Evolutionary conservation across 64 coral and sea anemone species (phyloP), one percentile per base, ranked within the genome.

Genomic region (Catalaphyllia jardinei): DNA sequence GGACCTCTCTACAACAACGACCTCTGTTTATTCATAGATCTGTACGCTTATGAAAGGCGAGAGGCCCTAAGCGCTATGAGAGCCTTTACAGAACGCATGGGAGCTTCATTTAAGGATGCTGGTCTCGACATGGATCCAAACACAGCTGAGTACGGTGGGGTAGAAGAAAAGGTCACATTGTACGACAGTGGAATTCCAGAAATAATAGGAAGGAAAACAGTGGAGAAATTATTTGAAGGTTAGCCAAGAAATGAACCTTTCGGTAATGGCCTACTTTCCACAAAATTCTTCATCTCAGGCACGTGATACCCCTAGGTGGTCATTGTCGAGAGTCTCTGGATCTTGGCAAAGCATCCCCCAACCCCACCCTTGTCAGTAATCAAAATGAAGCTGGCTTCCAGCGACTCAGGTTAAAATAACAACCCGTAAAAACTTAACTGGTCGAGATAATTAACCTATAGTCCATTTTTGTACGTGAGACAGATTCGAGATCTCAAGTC

Each of bases 171-270:
- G n/a, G 81, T 85, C 19, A 85, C 31, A 7, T 11, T 71, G 10
- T 51, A 85, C 25, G 18, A 85, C 2, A 22, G 71, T 67, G 81
- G 81, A 67, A 15, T 85, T 71, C 81, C 81, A 25, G 81, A 85
- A 85, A 69, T 28, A 10, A 85, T 85, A 49, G 81, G 81, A 85
- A 85, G 46, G 60, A 85, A 85, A 63, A 71, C 33, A 51, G 81
- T 71, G 18, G 81, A 85, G 81, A 69, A 71, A 85, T 50, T 85
- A 27, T 85, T 85, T 71, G 62, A 85, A 85, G 81, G 81, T 85
- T 14, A 71, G 81, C 13, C 3, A 52, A n/a, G 15, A 35, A 69
- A 76, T 38, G 29, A 27, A n/a, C 20, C 65, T 69, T 67, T 67
- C n/a, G 6, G 42, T 46, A 46, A 46, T 46, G 33, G 33, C 33